Evolutionary conservation across 2,888 invertebrate species (phyloP), one percentile per base, ranked within the genome.

Genomic region (Cremastobaeus sp.): DNA sequence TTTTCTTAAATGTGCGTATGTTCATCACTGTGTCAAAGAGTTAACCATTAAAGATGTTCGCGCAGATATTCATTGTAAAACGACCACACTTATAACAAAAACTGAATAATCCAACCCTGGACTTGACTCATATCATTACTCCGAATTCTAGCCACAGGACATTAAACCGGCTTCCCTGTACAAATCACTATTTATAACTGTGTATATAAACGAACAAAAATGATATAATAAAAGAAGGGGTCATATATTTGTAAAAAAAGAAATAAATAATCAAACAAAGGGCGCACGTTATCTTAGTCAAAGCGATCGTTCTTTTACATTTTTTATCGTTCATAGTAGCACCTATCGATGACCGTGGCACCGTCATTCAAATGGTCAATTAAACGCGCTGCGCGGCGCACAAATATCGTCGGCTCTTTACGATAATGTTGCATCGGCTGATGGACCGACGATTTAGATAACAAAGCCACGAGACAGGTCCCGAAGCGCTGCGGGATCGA

Each of bases 341-440:
- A n/a, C n/a, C n/a, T 72, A 76, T 74, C 76, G 78, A 78, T 77
- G 78, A 78, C 78, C 74, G 66, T 70, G 76, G 74, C 77, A 68
- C 73, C 74, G 80, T 81, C 81, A 81, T 79, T 79, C 81, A 75
- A 81, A 79, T 77, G 77, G 79, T 78, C 82, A 81, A 81, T 81
- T 79, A 80, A 81, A 79, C 74, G 76, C 64, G 75, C 75, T 76
- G 73, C 77, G 72, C 54, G 76, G 66, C 74, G 69, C 69, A 54
- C 54, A 76, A 80, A 78, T 70, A 78, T 77, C 76, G 75, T 55
- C 66, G 72, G 66, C 76, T 76, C 80, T 80, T 81, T 78, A 80
- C 78, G 79, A 78, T 77, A 77, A 77, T 79, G 77, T 76, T 76
- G 74, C 71, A 35, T 54, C 62, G 78, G 68, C 72, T 73, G 70